Evolutionary conservation across 2,797 vertebrate species (phyloP).

Genomic region (Crocodylus rhombifer): DNA sequence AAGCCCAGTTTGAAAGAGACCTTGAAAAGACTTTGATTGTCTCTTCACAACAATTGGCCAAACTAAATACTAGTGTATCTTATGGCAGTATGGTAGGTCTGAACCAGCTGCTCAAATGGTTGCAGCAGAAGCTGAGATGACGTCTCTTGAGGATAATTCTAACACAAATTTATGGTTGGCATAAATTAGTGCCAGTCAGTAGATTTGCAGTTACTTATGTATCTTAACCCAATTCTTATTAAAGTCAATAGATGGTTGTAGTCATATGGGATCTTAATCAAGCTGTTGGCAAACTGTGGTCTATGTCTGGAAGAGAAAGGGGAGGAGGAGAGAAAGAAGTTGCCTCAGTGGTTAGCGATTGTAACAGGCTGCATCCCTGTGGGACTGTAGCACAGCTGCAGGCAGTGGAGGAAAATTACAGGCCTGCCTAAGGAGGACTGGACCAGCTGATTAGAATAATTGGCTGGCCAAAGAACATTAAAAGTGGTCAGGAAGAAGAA

Average conservation of each 20-base stretch:
- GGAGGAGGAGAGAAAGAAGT: background rate
- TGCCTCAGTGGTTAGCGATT: no score
- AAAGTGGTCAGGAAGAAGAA: no score
- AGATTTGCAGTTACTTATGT: background rate
- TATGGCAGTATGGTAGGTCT: rapidly evolving
- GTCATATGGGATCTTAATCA: rapidly evolving
- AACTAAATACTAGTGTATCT: background rate
- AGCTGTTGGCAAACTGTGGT: background rate
- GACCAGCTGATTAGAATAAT: no score
- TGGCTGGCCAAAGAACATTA: no score
- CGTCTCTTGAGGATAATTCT: rapidly evolving
- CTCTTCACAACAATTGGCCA: rapidly evolving
- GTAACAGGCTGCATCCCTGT: no score
- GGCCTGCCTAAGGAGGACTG: no score
- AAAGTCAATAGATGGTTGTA: background rate
- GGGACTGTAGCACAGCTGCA: no score
- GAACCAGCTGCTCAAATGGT: background rate
- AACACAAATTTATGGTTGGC: background rate
- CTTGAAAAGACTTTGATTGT: background rate
- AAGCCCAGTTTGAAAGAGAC: background rate
- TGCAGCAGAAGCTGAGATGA: background rate
- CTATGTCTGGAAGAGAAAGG: constrained; percentile 4
- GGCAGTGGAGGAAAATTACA: no score
- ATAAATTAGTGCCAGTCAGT: background rate
- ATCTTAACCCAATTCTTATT: background rate